These are phyloP conservation scores for Anoplophora glabripennis DNA, from an alignment of 1,140 invertebrate species.

Conservation along the genomic window DNA sequence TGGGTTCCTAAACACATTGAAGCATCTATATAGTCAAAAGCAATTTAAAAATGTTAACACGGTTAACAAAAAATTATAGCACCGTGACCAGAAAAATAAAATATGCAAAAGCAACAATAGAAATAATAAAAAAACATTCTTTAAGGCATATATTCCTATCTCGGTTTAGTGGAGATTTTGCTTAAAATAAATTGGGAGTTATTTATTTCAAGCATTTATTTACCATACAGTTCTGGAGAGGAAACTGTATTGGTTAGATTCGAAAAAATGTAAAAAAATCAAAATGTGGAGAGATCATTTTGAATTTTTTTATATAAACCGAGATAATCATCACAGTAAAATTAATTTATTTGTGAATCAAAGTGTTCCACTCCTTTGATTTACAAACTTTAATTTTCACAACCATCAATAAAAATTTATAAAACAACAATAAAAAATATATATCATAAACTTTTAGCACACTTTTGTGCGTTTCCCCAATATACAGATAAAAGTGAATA, in stretches of 20 bases:
- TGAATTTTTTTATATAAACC: conserved; percentile 7
- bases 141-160: conserved; percentile 5
- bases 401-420: conserved; percentile 34
- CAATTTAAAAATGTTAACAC: conserved; percentile 2
- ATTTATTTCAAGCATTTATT: conserved; percentile 9
- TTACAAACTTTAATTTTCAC: conserved; percentile 32
- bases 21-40: conserved; percentile 13
- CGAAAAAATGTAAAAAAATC: not conserved
- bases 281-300: conserved; percentile 26
- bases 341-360: conserved; percentile 18
- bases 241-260: conserved; percentile 6
- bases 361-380: conserved; percentile 41
- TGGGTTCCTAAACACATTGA: conserved; percentile 27
- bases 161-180: not conserved
- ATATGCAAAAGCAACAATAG: conserved; percentile 30
- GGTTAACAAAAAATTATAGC: conserved; percentile 28
- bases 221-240: conserved; percentile 26
- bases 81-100: conserved; percentile 26
- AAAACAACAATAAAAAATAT: conserved; percentile 46
- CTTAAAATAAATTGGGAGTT: conserved; percentile 16
- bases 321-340: conserved; percentile 31
- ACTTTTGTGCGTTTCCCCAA: conserved; percentile 40
- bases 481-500: conserved; percentile 38
- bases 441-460: conserved; percentile 33
- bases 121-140: conserved; percentile 26